Base-by-base conservation (phyloP, 2,797 vertebrate genomes). In the Sebastes minor region DNA sequence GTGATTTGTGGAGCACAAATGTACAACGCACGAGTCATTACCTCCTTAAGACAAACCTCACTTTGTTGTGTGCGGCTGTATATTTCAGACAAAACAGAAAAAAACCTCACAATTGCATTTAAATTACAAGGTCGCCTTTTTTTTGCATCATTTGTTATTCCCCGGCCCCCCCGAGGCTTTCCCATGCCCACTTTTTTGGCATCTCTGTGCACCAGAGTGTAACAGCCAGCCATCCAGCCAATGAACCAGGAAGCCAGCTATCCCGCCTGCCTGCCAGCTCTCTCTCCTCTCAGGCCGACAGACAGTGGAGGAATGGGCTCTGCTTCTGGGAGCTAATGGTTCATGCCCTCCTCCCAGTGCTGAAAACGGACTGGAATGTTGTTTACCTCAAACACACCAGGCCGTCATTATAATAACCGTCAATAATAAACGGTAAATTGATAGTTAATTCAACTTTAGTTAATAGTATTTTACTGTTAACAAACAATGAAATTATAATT, bases 321-420 rank as follows among this genome's bases (percentile, higher is more conserved):
- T 72, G 81, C 73, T 83, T 86, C 80, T 91, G 85, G 84, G 82
- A 91, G 81, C 87, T 90, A 87, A 92, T 91, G 89, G 89, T 86
- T 92, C 88, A 80, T 89, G 90, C 86, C 88, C 88, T 90, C 85
- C 88, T 92, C 84, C 85, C 88, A 67, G 83, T 71, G 77, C 90
- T 87, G 84, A 88, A 90, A 88, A 91, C 87, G 84, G 80, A 89
- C 85, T 87, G 89, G 89, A 93, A 93, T 91, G 91, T 92, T 94
- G 92, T 93, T 92, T 91, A 91, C 91, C 87, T 87, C 86, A 82
- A 87, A 86, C 90, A 78, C 90, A 90, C 84, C 90, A 82, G 82
- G 89, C 46, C 1, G 7, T 46, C 16, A 46, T 46, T 46, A 46
- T 18, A 18, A 46, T 46, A 46, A 46, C 42, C 16, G 42, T 46